Percentiles rank a stretch among this genome's conserved stretches.
Evolutionary conservation across 2,888 invertebrate genomes (phyloP).

Genomic region (Drosophila multiciliata): DNA sequence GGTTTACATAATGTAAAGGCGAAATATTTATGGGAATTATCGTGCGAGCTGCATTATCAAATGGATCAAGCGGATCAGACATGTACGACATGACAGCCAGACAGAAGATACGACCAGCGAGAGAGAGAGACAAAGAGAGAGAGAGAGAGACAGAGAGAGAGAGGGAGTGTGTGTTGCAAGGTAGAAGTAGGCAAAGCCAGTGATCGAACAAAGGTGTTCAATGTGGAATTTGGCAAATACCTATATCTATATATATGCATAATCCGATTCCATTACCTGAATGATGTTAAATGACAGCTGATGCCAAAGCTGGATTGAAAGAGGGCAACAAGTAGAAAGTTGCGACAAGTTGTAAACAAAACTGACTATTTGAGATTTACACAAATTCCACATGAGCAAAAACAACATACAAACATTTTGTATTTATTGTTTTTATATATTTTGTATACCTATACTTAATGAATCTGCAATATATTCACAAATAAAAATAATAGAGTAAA

Average conservation of each 20-base stretch:
- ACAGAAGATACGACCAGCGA: not conserved
- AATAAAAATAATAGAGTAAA: not conserved
- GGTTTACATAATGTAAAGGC: constrained; percentile 65
- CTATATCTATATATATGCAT: not conserved
- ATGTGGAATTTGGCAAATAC: constrained; percentile 26
- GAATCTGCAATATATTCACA: not conserved
- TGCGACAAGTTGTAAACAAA: not conserved
- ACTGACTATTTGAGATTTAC: not conserved
- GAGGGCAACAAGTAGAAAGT: not conserved
- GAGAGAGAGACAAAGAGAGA: not conserved
- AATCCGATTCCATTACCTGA: constrained; percentile 18
- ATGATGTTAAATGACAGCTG: constrained; percentile 16
- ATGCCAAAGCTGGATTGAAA: not conserved
- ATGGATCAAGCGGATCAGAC: constrained; percentile 44
- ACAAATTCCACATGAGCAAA: not conserved
- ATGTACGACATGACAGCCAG: constrained; percentile 36
- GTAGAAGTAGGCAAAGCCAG: constrained; percentile 18
- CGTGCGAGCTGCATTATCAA: constrained; percentile 66
- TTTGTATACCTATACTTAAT: too few species aligned
- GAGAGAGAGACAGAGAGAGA: not conserved
- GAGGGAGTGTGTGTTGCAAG: constrained; percentile 5
- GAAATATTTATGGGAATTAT: constrained; percentile 71
- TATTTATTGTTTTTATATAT: too few species aligned
- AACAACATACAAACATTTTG: too few species aligned
- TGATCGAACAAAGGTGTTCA: constrained; percentile 31